Evolutionary conservation across 2,113 vertebrate genomes (phyloP).

Genomic region (Probosciger aterrimus): DNA sequence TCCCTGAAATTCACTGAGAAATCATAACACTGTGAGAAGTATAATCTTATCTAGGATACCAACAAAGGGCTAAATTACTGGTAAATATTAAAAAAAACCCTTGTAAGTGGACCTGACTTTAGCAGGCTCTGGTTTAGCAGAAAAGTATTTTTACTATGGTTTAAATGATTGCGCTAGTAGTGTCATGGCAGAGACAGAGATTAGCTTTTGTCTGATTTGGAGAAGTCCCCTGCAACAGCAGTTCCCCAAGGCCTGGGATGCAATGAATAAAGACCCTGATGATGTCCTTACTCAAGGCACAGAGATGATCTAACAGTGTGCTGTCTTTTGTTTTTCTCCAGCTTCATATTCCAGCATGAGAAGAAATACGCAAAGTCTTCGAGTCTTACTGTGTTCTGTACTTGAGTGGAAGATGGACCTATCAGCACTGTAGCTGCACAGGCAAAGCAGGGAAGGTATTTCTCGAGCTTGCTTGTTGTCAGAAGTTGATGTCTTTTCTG

Average conservation of each 20-base stretch:
- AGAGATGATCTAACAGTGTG: background rate
- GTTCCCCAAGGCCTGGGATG: background rate
- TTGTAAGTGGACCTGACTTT: background rate
- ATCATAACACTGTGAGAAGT: background rate
- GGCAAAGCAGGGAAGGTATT: background rate
- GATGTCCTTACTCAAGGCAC: background rate
- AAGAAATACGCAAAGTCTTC: background rate
- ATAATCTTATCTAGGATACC: background rate
- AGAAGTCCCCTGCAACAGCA: background rate
- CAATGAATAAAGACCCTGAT: background rate
- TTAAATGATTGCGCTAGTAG: background rate
- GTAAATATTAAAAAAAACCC: background rate
- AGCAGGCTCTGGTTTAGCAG: background rate
- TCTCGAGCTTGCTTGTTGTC: background rate
- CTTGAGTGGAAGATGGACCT: background rate
- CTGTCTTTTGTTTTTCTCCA: background rate
- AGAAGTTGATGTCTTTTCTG: background rate
- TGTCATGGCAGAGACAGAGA: background rate
- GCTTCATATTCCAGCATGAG: background rate
- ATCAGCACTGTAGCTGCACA: background rate
- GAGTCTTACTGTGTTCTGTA: background rate
- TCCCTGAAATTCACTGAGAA: background rate
- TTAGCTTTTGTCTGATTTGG: background rate
- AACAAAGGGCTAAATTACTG: background rate
- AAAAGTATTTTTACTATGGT: background rate